Conservation (phyloP, 2,888 invertebrate genomes). For the Hypena proboscidalis region DNA sequence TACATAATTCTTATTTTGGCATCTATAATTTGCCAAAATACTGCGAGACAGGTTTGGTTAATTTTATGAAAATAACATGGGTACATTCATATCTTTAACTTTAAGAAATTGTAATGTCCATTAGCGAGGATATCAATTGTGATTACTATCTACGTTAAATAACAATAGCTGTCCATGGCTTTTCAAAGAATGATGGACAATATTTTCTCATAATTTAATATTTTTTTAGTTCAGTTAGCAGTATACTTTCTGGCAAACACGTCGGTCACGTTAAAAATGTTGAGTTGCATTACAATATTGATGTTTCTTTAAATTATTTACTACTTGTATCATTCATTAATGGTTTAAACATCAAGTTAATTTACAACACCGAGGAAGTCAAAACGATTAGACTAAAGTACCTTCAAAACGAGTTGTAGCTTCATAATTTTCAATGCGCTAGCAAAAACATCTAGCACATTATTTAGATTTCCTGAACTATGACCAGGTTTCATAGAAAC, state of each 20-base stretch:
- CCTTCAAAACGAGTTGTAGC: conserved; percentile 19
- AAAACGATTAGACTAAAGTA: conserved; percentile 2
- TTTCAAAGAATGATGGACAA: too few relatives aligned
- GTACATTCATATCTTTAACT: neutral
- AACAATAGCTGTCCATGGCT: too few relatives aligned
- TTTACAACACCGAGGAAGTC: neutral
- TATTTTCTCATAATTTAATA: too few relatives aligned
- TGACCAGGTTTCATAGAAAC: conserved; percentile 53
- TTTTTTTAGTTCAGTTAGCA: too few relatives aligned
- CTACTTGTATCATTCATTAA: too few relatives aligned
- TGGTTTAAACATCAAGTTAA: too few relatives aligned
- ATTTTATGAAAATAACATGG: neutral
- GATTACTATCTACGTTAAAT: too few relatives aligned
- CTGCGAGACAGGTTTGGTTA: neutral
- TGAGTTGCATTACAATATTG: too few relatives aligned
- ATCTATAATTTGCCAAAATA: conserved; percentile 1
- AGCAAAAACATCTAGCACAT: conserved; percentile 35
- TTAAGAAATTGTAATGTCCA: too few relatives aligned
- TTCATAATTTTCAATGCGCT: conserved; percentile 31
- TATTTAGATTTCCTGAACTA: conserved; percentile 60
- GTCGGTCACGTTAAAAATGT: too few relatives aligned
- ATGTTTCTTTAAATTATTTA: neutral
- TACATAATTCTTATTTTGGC: conserved; percentile 7
- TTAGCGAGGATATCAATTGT: too few relatives aligned
- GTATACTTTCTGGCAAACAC: too few relatives aligned